A percentile compares a stretch with the other conserved stretches of the same genome.
Evolutionary conservation across 2,888 invertebrate genomes (phyloP).

Genomic region (Clunio marinus): DNA sequence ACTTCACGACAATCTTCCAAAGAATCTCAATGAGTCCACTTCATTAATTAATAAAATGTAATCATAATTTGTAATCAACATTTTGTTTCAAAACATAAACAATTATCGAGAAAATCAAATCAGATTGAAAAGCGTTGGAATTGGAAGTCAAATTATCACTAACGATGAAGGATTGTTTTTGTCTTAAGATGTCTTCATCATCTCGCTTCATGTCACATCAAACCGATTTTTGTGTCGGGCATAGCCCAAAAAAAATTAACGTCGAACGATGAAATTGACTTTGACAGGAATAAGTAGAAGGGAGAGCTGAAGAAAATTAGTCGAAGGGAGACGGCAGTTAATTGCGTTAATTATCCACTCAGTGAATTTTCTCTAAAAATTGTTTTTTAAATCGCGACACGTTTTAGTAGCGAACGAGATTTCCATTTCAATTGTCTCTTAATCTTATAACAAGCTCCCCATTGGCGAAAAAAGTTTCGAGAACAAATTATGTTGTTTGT

Average conservation of each 20-base stretch:
- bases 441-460: background rate
- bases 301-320: background rate
- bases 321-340: slow-evolving; percentile 26
- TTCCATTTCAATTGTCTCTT: slow-evolving; percentile 29
- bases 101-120: background rate
- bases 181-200: slow-evolving; percentile 32
- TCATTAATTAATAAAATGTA: no score
- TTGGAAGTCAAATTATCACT: no score
- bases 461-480: background rate
- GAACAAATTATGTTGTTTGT: background rate
- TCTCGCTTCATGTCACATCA: slow-evolving; percentile 32
- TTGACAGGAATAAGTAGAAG: no score
- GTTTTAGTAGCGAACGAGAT: slow-evolving; percentile 12
- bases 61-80: background rate
- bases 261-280: slow-evolving; percentile 16
- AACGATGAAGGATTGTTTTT: slow-evolving; percentile 29
- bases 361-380: slow-evolving; percentile 24
- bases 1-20: no score
- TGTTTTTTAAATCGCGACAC: slow-evolving; percentile 8
- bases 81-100: background rate
- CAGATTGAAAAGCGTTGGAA: no score
- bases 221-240: slow-evolving; percentile 29
- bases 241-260: no score
- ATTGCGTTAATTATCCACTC: slow-evolving; percentile 38
- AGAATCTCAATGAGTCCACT: no score